Percentiles rank a stretch among this genome's conserved stretches.
phyloP scores from a whole-genome alignment of 2,113 vertebrate genomes.

The Platysteira castanea region DNA sequence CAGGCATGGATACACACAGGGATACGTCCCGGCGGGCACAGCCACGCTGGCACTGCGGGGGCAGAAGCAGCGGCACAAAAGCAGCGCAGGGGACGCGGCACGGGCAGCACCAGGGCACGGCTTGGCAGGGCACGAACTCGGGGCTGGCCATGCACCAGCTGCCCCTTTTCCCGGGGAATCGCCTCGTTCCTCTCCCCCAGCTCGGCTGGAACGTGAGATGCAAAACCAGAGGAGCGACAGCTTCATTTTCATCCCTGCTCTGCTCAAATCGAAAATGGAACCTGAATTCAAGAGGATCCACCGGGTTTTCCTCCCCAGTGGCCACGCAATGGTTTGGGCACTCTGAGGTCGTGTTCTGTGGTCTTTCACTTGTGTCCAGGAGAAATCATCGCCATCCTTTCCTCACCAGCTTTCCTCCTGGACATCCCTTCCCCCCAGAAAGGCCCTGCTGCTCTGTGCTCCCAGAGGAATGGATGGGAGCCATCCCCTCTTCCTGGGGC shows the following conservation, averaged over 20 bases:
- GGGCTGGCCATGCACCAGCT: not conserved
- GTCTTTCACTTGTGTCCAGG: not conserved
- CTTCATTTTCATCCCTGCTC: not conserved
- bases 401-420: not conserved
- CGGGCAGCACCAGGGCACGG: not conserved
- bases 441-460: not conserved
- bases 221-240: not conserved
- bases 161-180: not conserved
- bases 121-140: not conserved
- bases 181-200: not conserved
- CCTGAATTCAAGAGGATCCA: not conserved
- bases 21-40: not conserved
- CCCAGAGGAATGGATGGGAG: not conserved
- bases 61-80: not conserved
- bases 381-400: not conserved
- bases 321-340: rapidly evolving
- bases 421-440: not conserved
- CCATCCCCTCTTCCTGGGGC: not conserved
- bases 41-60: not conserved
- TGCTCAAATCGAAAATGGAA: not conserved
- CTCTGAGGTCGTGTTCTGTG: rapidly evolving
- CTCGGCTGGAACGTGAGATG: not conserved
- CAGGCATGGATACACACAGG: rapidly evolving
- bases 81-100: not conserved
- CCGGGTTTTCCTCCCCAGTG: not conserved